phyloP scores from a whole-genome alignment of 2,113 vertebrate genomes.

The Bujurquina vittata region DNA sequence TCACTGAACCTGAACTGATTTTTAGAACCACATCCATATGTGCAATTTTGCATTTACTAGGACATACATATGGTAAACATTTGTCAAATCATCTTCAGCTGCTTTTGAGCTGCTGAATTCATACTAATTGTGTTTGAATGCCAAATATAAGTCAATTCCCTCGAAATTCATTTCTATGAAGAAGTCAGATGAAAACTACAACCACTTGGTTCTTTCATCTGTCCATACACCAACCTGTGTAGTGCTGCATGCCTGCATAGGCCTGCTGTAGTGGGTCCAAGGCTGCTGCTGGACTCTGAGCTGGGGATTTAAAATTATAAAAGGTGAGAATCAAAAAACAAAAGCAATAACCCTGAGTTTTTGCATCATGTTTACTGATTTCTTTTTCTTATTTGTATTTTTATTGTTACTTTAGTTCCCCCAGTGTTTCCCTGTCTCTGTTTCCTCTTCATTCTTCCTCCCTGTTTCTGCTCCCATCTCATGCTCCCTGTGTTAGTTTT shows the following conservation, averaged over 20 bases:
- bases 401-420: background rate
- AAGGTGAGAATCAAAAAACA: background rate
- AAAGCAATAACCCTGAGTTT: background rate
- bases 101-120: background rate
- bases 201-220: background rate
- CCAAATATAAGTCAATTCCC: background rate
- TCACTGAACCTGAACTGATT: background rate
- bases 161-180: background rate
- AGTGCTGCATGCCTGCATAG: conserved; percentile 91
- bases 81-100: background rate
- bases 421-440: background rate
- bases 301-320: conserved; percentile 57
- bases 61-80: background rate
- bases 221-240: conserved; percentile 76
- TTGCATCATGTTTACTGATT: background rate
- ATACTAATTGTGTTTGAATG: background rate
- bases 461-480: too few species aligned
- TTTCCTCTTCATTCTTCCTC: background rate
- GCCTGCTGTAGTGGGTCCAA: conserved; percentile 90
- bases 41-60: background rate
- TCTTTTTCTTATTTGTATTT: background rate
- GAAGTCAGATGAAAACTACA: background rate
- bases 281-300: conserved; percentile 86
- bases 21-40: conserved; percentile 1
- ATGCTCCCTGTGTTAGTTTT: too few species aligned